Base-by-base conservation (phyloP, 2,113 vertebrate genomes). In the Perca fluviatilis region DNA sequence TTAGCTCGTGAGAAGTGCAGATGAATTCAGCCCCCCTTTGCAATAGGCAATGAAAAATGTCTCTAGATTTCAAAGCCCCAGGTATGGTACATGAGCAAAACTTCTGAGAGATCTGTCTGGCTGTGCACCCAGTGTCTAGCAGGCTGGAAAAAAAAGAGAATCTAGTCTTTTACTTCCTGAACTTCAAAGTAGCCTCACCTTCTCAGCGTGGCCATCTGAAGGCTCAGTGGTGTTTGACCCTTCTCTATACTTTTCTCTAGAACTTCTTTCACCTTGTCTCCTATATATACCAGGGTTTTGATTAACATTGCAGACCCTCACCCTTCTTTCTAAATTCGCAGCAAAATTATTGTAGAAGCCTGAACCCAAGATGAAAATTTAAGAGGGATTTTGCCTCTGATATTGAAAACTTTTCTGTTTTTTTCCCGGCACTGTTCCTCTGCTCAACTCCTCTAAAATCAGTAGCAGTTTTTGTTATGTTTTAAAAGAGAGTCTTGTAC, bases 111-210 rank as follows among this genome's bases (percentile, higher is more conserved):
- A 94, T 91, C 84, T 92, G 90, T 88, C 86, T 86, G 80, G 75
- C 82, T 90, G 79, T 77, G 75, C 83, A 80, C 63, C 85, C 72
- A 43, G 70, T 76, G 54, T 83, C 84, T 86, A 54, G 86, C 84
- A 90, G 77, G 83, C 82, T 82, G 81, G 65, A 78, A 80, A 74
- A 62, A 87, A 92, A 84, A 90, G 85, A 88, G 77, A 86, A 86
- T 62, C 86, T 91, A 82, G 86, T 88, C 88, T 92, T 86, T 90
- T 89, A 91, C 92, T 94, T 93, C 94, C 93, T 95, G 93, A 80
- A 94, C 94, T 93, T 96, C 95, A 96, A 96, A 96, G 95, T 56
- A 64, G 77, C 84, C 90, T 94, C 89, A 84, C 87, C 86, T 92
- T 70, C 91, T 88, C 90, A 61, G 86, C 76, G 79, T 86, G 92